Percentiles rank a stretch among this genome's conserved stretches.
phyloP scores from a whole-genome alignment of 2,113 vertebrate species.

The Vireo altiloquus region DNA sequence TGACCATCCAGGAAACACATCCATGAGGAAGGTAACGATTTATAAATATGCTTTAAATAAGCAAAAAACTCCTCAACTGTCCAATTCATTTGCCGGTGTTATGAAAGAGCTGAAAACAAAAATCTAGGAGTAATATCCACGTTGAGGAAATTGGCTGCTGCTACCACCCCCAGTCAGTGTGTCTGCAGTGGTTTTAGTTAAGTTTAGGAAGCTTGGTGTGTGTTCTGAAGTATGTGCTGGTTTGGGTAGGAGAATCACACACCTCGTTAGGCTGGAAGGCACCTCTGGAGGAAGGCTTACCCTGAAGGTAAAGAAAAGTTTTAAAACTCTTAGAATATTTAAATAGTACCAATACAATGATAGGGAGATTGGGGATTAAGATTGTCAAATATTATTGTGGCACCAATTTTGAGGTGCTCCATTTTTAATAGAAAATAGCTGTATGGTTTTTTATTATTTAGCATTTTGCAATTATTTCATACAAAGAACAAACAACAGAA shows the following conservation, averaged over 20 bases:
- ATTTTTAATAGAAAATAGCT: not conserved
- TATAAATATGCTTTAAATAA: not conserved
- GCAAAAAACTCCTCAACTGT: not conserved
- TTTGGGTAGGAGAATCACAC: not conserved
- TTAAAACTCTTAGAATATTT: not conserved
- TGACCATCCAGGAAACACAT: constrained; percentile 80
- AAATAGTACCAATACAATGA: not conserved
- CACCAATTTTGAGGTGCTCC: not conserved
- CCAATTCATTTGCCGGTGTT: not conserved
- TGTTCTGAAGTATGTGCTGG: not conserved
- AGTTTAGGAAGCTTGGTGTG: not conserved
- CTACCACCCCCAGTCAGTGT: not conserved
- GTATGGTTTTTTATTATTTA: not conserved
- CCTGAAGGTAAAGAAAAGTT: not conserved
- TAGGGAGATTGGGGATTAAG: not conserved
- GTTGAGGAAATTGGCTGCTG: not conserved
- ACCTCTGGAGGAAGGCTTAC: not conserved
- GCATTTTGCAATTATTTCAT: not conserved
- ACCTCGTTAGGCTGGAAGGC: rapidly evolving
- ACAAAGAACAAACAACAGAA: not conserved
- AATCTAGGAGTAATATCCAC: not conserved
- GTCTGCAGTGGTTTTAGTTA: not conserved
- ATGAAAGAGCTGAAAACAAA: not conserved
- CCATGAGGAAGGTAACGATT: constrained; percentile 85
- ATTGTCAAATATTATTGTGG: not conserved